Percentiles rank a stretch among this genome's conserved stretches.
These are phyloP conservation scores for Erythrocercus mccallii DNA, from an alignment of 2,113 vertebrate species.

Conservation along the genomic window DNA sequence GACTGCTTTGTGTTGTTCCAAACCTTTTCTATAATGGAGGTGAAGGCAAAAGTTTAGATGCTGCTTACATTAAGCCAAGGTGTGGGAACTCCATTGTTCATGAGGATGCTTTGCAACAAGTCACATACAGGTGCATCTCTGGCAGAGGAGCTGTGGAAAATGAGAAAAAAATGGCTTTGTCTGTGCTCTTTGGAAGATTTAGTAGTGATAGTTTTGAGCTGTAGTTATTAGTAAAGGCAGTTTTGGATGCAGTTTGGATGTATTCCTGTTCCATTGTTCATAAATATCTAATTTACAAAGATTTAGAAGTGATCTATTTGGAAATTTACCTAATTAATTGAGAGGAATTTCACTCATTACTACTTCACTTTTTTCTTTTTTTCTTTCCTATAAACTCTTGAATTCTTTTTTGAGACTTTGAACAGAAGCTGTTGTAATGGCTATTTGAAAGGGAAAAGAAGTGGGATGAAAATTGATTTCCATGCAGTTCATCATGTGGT, in stretches of 20 bases:
- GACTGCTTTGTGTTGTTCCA: neutral
- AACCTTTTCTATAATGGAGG: neutral
- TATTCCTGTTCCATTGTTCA: neutral
- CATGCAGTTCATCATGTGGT: neutral
- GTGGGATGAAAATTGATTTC: neutral
- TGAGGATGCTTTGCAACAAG: neutral
- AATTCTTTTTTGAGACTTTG: neutral
- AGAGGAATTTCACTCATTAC: neutral
- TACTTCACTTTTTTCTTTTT: neutral
- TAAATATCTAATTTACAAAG: neutral
- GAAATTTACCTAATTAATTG: neutral
- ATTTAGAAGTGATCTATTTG: neutral
- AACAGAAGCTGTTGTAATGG: neutral
- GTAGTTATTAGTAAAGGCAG: neutral
- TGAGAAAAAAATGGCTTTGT: neutral
- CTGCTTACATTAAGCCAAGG: neutral
- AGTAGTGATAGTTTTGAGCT: neutral
- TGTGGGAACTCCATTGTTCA: neutral
- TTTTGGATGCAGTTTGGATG: neutral
- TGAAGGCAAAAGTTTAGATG: neutral
- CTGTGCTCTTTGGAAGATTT: neutral
- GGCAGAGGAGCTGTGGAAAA: neutral
- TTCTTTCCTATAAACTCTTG: neutral
- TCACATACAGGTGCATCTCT: neutral
- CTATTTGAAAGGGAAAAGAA: neutral